Evolutionary conservation across 1,140 invertebrate species (phyloP).

Genomic region (Pogonognathellus flavescens): DNA sequence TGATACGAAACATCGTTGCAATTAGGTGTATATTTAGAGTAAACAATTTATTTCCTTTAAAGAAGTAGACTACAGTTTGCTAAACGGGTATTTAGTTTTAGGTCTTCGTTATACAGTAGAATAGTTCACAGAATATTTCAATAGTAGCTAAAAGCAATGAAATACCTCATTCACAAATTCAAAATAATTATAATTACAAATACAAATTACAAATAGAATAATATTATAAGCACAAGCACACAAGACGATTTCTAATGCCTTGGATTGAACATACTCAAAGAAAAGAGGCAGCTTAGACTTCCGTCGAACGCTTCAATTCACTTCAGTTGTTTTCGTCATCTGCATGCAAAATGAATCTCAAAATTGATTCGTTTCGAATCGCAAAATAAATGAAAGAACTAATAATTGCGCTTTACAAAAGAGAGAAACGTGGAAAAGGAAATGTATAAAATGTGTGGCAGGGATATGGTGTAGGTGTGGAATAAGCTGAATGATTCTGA

Average conservation of each 20-base stretch:
- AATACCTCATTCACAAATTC: background rate
- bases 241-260: conserved; percentile 26
- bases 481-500: conserved; percentile 14
- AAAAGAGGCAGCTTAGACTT: background rate
- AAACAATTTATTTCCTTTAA: conserved; percentile 9
- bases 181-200: conserved; percentile 7
- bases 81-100: conserved; percentile 1
- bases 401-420: background rate
- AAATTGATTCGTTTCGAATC: conserved; percentile 6
- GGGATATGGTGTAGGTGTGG: background rate
- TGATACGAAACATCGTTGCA: background rate
- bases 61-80: background rate
- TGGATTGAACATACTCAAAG: background rate
- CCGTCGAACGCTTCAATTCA: conserved; percentile 26
- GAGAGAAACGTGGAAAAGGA: background rate
- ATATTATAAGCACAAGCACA: conserved; percentile 14
- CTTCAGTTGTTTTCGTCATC: conserved; percentile 60
- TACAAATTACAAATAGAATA: background rate
- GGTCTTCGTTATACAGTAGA: background rate
- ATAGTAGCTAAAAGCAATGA: background rate
- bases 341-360: conserved; percentile 38
- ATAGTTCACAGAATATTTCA: conserved; percentile 3
- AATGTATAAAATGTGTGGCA: background rate
- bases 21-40: background rate
- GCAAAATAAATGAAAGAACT: conserved; percentile 16